A percentile compares a stretch with the other conserved stretches of the same genome.
phyloP scores from a whole-genome alignment of 2,113 vertebrate genomes.

The Heloderma charlesbogerti region DNA sequence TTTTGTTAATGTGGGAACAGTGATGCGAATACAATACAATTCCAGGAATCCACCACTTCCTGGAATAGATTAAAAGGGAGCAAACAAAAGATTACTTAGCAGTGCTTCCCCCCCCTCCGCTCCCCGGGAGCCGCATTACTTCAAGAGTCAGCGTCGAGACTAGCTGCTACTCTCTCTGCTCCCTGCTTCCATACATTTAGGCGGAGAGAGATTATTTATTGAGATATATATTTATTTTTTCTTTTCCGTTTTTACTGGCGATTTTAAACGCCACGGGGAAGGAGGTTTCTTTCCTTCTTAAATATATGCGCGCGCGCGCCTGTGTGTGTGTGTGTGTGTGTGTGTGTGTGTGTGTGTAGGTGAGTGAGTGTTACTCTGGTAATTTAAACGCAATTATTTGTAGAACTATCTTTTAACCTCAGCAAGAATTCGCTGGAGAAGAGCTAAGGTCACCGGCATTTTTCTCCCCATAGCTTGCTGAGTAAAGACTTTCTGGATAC shows the following conservation, averaged over 20 bases:
- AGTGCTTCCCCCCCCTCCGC: conserved; percentile 25
- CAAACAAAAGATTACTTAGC: conserved; percentile 78
- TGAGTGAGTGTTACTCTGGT: conserved; percentile 23
- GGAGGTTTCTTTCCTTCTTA: conserved; percentile 39
- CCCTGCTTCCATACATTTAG: background rate
- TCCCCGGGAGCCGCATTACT: conserved; percentile 48
- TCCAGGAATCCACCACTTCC: conserved; percentile 81
- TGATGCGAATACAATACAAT: conserved; percentile 71
- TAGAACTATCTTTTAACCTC: conserved; percentile 8
- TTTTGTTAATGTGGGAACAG: conserved; percentile 44
- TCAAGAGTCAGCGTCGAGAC: conserved; percentile 12
- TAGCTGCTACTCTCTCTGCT: conserved; percentile 34
- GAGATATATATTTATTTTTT: conserved; percentile 45
- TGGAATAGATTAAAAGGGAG: conserved; percentile 78
- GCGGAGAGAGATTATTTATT: conserved; percentile 63
- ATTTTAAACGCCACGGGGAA: background rate
- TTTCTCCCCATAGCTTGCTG: conserved; percentile 24
- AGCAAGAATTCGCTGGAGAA: background rate
- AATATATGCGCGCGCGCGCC: background rate
- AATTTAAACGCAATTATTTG: conserved; percentile 26
- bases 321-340: too few species aligned
- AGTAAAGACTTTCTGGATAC: conserved; percentile 18
- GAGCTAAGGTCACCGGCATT: background rate
- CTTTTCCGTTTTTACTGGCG: background rate
- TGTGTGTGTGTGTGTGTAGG: too few species aligned